phyloP scores from a whole-genome alignment of 2,113 vertebrate species.

The Grammatotria lemairii region DNA sequence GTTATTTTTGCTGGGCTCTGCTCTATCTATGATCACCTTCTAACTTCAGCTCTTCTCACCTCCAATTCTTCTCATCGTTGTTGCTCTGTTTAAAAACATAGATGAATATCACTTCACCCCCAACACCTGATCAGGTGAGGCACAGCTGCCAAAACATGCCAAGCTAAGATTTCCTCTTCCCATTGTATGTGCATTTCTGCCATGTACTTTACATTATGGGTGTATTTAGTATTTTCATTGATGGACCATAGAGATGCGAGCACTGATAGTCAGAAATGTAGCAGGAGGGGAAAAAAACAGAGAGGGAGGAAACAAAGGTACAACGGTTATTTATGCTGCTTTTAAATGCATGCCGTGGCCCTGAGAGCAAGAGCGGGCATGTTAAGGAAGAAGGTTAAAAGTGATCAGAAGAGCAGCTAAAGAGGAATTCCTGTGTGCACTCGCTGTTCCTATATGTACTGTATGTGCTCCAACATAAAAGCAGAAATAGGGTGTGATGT shows the following conservation, averaged over 20 bases:
- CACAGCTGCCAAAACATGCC: not conserved
- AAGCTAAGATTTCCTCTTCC: not conserved
- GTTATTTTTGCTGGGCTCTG: too few relatives aligned
- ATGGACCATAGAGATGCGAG: not conserved
- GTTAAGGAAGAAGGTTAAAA: conserved; percentile 11
- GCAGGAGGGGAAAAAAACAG: not conserved
- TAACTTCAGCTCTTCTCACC: not conserved
- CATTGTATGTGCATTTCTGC: not conserved
- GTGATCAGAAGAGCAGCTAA: not conserved
- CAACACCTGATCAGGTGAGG: not conserved
- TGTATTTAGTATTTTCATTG: not conserved
- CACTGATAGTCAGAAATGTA: not conserved
- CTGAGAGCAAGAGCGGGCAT: conserved; percentile 40
- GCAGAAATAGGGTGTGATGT: not conserved
- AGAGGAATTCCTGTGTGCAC: not conserved
- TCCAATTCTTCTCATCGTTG: not conserved
- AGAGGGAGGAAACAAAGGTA: not conserved
- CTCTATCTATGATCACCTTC: not conserved
- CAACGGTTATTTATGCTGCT: conserved; percentile 9
- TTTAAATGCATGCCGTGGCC: conserved; percentile 17
- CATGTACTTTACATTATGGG: not conserved
- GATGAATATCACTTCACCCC: not conserved
- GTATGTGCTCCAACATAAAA: not conserved
- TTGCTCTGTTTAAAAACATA: not conserved
- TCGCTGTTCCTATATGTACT: not conserved